Evolutionary conservation across 2,797 vertebrate genomes (phyloP), one percentile per base, ranked within the genome.

Genomic region (Esox lucius): DNA sequence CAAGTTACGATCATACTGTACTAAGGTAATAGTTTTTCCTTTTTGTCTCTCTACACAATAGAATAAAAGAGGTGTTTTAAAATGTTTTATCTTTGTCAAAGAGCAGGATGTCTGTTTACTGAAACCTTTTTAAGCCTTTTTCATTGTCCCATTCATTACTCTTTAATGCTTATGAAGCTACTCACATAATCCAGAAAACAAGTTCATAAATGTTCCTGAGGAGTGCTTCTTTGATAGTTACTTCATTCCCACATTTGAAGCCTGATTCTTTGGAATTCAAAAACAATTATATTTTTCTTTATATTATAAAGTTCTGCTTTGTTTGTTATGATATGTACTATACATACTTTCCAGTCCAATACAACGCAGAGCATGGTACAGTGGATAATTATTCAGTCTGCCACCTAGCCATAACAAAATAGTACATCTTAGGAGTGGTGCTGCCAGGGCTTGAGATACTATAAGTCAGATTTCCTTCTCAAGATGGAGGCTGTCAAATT

Each of bases 71-170:
- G 35, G 35, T 6, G 7, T 3, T n/a, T n/a, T n/a, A n/a, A n/a
- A n/a, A n/a, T n/a, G n/a, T 84, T 84, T 62, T n/a, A 24, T 62
- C 68, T 82, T 76, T 80, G 74, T 4, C 22, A 81, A n/a, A 72
- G 84, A 83, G 78, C 48, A 74, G 78, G 71, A 76, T 83, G 81
- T 87, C 77, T 28, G 72, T 75, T 87, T 86, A 80, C 48, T 49
- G 51, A 67, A 70, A 78, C 67, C 80, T 76, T 56, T 78, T 51
- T 72, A 39, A 39, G 7, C 35, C 35, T 39, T 39, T 39, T 39
- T 39, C 35, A 39, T n/a, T 68, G 49, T 68, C 69, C 79, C 78
- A 79, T 31, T 24, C 81, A 86, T 84, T 83, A 73, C 75, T 80
- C 78, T 81, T 74, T 70, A 68, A 64, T 68, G 70, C 35, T 46